Base-by-base conservation (phyloP, 2,797 vertebrate genomes). In the Brachyalestes nurse region DNA sequence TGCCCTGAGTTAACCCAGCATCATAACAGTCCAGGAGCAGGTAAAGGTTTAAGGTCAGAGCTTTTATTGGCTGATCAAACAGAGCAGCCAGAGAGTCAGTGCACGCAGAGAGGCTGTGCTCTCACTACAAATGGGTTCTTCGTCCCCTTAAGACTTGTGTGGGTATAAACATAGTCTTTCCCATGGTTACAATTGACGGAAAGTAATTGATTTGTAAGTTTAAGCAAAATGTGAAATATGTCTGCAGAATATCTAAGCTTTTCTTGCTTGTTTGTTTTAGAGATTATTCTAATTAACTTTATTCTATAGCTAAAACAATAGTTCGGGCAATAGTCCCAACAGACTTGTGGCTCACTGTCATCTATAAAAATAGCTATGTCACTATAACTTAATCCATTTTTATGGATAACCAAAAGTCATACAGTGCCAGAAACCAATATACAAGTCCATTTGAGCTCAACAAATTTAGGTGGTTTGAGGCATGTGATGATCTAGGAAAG, bases 61-160 rank as follows among this genome's bases (percentile, higher is more conserved):
- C 40, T 53, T 53, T 77, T 49, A 77, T 55, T 74, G 53, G 34
- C 25, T 77, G 64, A 77, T 77, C 64, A 77, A 77, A 55, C 53
- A 28, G 23, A 51, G 49, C 12, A 74, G 67, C 45, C 21, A 28
- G 67, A 21, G 67, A 70, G 45, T 47, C 6, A 28, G 14, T 25
- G n/a, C 42, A 23, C 45, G 21, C 67, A 70, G 47, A 28, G 23
- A 70, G 45, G 10, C 66, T 70, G 16, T 1, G 17, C 67, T 25
- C 45, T 49, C 8, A 51, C 47, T 70, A 49, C 47, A 70, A 70
- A 70, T 49, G 47, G 67, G 67, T 28, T 49, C 42, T 51, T 70
- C 45, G 16, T 51, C 4, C 67, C 45, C 47, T 70, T 21, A 23
- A 69, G 45, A 49, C 21, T 23, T 9, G 38, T 67, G 40, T 45